Base-by-base conservation (phyloP, 2,113 vertebrate species). In the Todiramphus chloris region DNA sequence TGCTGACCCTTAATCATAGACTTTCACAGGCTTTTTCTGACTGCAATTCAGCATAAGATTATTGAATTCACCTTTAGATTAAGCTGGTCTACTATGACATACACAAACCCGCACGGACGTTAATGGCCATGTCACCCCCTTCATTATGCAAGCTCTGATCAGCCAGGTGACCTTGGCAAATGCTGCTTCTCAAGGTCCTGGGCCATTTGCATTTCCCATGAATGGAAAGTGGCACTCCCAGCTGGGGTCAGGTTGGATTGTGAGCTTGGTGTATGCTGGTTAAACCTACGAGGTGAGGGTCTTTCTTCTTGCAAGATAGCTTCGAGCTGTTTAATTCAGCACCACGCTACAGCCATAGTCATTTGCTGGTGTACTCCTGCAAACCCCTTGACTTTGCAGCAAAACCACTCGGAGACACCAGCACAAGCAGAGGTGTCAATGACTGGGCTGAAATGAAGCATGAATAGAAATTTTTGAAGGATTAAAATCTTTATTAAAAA, bases 11-110 rank as follows among this genome's bases (percentile, higher is more conserved):
- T 97, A 92, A 91, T 96, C 96, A 96, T 64, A 94, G 89, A 86
- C 90, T 97, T 90, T 88, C 53, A 17, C 62, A 68, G 79, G 91
- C 66, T 88, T 80, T 79, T 87, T 83, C 81, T 72, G 93, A 92
- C 85, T 97, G 96, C 97, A 95, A 97, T 97, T 98, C 97, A 97
- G 97, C 97, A 95, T 94, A 93, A 95, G 76, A 90, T 96, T 96
- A 97, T 93, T 95, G 95, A 96, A 97, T 97, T 93, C 85, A 97
- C 96, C 94, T 96, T 91, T 93, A 89, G 93, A 96, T 95, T 89
- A 96, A 96, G 83, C 64, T 79, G 83, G 73, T 78, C 87, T 76
- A 68, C 75, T 64, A 87, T 95, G 93, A 96, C 93, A 96, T 63
- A 87, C 59, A 78, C 81, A 85, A 82, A 58, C 68, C 80, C 55